Conservation (phyloP, 2,888 invertebrate genomes). For the Xiphydria camelus region DNA sequence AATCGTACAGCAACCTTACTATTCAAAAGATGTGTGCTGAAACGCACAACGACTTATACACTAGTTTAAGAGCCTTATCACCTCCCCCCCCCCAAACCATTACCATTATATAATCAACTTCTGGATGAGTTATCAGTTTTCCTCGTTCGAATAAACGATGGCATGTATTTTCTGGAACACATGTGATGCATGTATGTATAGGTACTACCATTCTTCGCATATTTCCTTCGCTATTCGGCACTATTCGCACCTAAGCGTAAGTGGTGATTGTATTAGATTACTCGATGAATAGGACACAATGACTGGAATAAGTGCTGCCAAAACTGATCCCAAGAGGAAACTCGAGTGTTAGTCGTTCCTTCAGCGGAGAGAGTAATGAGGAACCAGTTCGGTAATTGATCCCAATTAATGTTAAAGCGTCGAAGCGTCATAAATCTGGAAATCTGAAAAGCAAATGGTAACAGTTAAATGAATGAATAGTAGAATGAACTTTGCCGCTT, state of each 20-base stretch:
- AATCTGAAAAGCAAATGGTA: slow-evolving; percentile 61
- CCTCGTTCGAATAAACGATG: too few relatives aligned
- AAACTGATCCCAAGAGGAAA: slow-evolving; percentile 59
- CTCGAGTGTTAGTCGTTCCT: slow-evolving; percentile 44
- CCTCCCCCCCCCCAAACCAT: too few relatives aligned
- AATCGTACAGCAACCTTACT: too few relatives aligned
- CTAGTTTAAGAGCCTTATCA: too few relatives aligned
- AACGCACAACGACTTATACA: too few relatives aligned
- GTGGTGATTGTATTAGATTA: slow-evolving; percentile 45
- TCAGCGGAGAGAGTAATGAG: slow-evolving; percentile 35
- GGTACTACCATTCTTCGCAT: too few relatives aligned
- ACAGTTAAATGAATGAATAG: slow-evolving; percentile 19
- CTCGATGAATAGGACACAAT: slow-evolving; percentile 69
- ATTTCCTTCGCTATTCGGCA: slow-evolving; percentile 2
- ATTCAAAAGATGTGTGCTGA: too few relatives aligned
- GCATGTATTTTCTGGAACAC: too few relatives aligned
- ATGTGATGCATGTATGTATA: too few relatives aligned
- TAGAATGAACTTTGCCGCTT: not conserved
- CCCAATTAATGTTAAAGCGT: slow-evolving; percentile 53
- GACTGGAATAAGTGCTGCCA: slow-evolving; percentile 70
- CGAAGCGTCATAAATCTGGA: slow-evolving; percentile 81
- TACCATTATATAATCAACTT: too few relatives aligned
- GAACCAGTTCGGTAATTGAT: slow-evolving; percentile 45
- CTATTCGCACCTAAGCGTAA: slow-evolving; percentile 1
- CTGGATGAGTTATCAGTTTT: too few relatives aligned